A percentile compares a stretch with the other conserved stretches of the same genome.
These are phyloP conservation scores for Dipus sagitta DNA, from an alignment of 2,797 vertebrate genomes.

Conservation along the genomic window DNA sequence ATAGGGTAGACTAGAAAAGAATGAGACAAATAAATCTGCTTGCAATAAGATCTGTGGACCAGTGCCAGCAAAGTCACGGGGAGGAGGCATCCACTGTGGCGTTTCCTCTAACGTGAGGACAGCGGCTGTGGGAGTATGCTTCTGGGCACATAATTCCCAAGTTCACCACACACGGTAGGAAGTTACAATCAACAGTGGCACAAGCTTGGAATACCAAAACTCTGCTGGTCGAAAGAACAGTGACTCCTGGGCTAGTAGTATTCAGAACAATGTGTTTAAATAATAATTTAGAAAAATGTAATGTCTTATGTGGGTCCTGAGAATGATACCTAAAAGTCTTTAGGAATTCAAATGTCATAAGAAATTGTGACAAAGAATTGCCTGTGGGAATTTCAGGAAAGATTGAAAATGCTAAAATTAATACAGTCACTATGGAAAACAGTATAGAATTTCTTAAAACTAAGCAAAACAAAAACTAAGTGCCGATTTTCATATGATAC, in stretches of 20 bases:
- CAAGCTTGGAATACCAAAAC: not conserved
- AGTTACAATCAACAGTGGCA: not conserved
- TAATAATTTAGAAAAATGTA: not conserved
- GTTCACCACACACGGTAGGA: not conserved
- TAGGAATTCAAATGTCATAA: not conserved
- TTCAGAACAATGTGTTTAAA: not conserved
- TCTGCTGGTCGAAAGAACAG: not conserved
- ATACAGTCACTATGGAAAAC: not conserved
- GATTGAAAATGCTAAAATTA: not conserved
- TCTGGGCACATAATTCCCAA: not conserved
- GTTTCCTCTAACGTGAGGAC: not conserved
- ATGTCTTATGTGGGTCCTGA: not conserved
- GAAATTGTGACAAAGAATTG: not conserved
- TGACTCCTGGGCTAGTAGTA: not conserved
- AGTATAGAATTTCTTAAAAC: not conserved
- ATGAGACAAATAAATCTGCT: slow-evolving; percentile 71
- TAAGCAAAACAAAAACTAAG: no score
- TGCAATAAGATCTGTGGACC: slow-evolving; percentile 44
- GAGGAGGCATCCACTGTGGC: not conserved
- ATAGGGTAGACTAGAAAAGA: slow-evolving; percentile 65
- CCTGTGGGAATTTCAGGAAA: not conserved
- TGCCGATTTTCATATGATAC: not conserved
- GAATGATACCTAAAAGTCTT: not conserved
- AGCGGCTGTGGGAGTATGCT: fast-evolving
- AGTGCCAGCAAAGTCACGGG: slow-evolving; percentile 50